Percentiles rank a stretch among this genome's conserved stretches.
phyloP scores from a whole-genome alignment of 1,140 invertebrate genomes.

The Anoplolepis gracilipes region DNA sequence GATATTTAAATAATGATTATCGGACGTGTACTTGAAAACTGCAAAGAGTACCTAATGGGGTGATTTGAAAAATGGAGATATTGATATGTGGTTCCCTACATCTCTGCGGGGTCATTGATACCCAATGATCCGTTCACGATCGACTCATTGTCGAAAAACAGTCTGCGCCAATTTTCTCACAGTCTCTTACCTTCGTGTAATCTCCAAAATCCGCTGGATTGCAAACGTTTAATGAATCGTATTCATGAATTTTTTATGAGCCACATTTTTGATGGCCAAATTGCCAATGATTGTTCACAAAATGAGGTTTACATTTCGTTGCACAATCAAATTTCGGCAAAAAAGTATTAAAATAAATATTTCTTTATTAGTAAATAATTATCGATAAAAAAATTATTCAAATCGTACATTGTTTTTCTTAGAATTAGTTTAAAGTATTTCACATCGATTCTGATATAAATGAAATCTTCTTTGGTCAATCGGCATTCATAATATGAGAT shows the following conservation, averaged over 20 bases:
- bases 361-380: neutral
- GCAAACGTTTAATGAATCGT: slow-evolving; percentile 79
- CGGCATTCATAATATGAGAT: neutral
- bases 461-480: neutral
- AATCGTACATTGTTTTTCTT: neutral
- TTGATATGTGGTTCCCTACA: slow-evolving; percentile 76
- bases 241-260: slow-evolving; percentile 78
- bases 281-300: neutral
- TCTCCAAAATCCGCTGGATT: slow-evolving; percentile 79
- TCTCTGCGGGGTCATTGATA: slow-evolving; percentile 83
- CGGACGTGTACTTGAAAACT: slow-evolving; percentile 75
- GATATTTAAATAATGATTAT: slow-evolving; percentile 75
- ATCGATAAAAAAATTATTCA: neutral
- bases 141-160: slow-evolving; percentile 79
- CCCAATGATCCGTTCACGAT: slow-evolving; percentile 82
- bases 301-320: neutral
- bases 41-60: slow-evolving; percentile 38
- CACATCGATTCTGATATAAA: neutral
- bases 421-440: slow-evolving; percentile 2
- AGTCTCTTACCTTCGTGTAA: slow-evolving; percentile 67
- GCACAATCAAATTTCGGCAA: neutral
- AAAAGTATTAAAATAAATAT: neutral
- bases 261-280: slow-evolving; percentile 25
- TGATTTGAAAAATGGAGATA: slow-evolving; percentile 70
- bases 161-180: slow-evolving; percentile 79